These are phyloP conservation scores for Paramisgurnus dabryanus DNA, from an alignment of 2,113 vertebrate species.

Conservation along the genomic window DNA sequence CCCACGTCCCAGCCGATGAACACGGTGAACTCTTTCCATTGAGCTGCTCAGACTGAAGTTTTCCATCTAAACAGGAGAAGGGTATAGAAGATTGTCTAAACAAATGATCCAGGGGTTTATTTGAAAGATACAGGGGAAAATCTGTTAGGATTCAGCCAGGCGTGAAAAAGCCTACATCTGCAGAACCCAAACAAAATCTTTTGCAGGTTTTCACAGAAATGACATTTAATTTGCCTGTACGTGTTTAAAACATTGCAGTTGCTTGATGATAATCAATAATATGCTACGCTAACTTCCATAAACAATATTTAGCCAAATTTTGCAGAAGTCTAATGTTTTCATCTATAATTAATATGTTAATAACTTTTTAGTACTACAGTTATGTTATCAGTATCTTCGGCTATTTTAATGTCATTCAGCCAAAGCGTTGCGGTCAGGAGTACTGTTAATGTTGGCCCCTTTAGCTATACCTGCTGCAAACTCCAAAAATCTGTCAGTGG, in stretches of 20 bases:
- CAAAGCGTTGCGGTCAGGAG: not conserved
- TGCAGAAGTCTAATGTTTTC: not conserved
- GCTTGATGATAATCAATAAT: not conserved
- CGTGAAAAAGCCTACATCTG: not conserved
- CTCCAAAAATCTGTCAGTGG: constrained; percentile 27
- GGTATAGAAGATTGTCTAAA: not conserved
- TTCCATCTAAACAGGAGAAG: not conserved
- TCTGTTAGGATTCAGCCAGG: too few relatives aligned
- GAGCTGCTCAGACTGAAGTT: not conserved
- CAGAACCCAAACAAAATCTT: too few relatives aligned
- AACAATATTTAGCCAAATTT: not conserved
- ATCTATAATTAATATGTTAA: not conserved
- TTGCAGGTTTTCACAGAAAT: not conserved
- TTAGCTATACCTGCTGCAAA: not conserved
- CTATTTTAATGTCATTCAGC: not conserved
- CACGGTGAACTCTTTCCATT: constrained; percentile 6
- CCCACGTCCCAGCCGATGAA: not conserved
- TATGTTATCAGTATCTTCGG: not conserved
- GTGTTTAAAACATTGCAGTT: not conserved
- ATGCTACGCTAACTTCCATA: too few relatives aligned
- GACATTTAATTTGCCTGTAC: not conserved
- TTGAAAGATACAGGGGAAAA: not conserved
- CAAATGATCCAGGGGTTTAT: too few relatives aligned
- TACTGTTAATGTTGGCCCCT: constrained; percentile 1
- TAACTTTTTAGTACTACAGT: not conserved